phyloP scores from a whole-genome alignment of 2,113 vertebrate genomes.

The Notarius quadriscutis region DNA sequence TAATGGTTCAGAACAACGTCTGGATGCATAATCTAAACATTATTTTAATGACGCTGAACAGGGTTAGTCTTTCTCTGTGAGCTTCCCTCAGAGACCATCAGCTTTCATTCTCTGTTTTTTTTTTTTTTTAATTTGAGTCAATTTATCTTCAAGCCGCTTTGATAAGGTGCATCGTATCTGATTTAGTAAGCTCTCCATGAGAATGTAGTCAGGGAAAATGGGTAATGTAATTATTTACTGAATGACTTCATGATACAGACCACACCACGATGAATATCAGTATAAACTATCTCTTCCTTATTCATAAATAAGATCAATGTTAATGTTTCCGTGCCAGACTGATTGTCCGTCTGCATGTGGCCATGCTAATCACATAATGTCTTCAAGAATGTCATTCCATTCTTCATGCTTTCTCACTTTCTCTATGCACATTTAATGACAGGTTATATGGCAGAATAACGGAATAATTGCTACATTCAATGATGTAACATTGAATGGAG shows the following conservation, averaged over 20 bases:
- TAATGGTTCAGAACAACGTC: conserved; percentile 33
- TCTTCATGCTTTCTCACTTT: neutral
- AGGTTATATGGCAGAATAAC: neutral
- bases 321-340: neutral
- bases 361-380: neutral
- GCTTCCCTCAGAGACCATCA: conserved; percentile 25
- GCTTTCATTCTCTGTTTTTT: conserved; percentile 13
- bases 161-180: conserved; percentile 5
- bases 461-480: neutral
- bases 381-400: neutral
- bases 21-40: conserved; percentile 41
- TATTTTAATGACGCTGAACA: conserved; percentile 32
- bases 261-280: conserved; percentile 5
- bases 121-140: conserved; percentile 13
- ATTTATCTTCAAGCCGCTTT: conserved; percentile 30
- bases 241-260: conserved; percentile 21
- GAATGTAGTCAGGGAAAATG: neutral
- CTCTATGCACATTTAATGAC: neutral
- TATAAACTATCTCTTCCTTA: neutral
- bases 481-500: neutral
- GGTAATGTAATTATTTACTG: conserved; percentile 29
- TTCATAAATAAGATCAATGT: neutral
- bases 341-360: neutral
- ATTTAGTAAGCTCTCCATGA: neutral
- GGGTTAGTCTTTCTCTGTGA: conserved; percentile 7